Conservation (phyloP, 2,888 invertebrate genomes). For the Ctena decussata region DNA sequence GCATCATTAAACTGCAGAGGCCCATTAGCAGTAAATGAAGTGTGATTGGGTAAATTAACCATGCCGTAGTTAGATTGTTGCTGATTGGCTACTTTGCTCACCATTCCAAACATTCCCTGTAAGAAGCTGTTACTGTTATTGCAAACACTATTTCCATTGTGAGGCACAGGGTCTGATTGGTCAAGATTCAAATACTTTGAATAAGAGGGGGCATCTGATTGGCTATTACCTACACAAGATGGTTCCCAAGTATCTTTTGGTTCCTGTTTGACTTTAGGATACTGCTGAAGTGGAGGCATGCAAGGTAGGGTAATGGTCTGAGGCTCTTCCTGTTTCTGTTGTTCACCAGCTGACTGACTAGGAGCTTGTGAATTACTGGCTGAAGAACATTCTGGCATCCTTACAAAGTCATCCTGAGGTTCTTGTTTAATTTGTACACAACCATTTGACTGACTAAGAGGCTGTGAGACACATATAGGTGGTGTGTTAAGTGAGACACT, state of each 20-base stretch:
- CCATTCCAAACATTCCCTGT: conserved; percentile 60
- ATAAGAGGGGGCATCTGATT: conserved; percentile 27
- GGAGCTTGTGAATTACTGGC: neutral
- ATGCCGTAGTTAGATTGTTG: conserved; percentile 39
- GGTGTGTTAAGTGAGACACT: neutral
- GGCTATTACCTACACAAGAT: neutral
- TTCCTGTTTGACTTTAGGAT: conserved; percentile 52
- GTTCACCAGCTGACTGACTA: neutral
- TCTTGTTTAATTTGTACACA: neutral
- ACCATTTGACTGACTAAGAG: neutral
- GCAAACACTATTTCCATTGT: conserved; percentile 9
- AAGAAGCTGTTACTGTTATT: conserved; percentile 43
- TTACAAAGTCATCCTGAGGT: neutral
- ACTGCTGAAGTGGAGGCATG: conserved; percentile 11
- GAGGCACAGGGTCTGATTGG: conserved; percentile 24
- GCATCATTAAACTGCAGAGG: conserved; percentile 66
- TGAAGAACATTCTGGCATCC: neutral
- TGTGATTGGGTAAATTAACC: conserved; percentile 32
- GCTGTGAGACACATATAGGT: neutral
- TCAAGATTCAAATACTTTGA: conserved; percentile 38
- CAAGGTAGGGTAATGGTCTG: conserved; percentile 3
- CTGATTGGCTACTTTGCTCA: conserved; percentile 49
- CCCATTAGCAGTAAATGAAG: neutral
- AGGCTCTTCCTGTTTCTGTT: conserved; percentile 51
- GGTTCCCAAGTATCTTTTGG: conserved; percentile 16